These are phyloP conservation scores for Oncorhynchus kisutch DNA, from an alignment of 2,113 vertebrate species.

Conservation along the genomic window DNA sequence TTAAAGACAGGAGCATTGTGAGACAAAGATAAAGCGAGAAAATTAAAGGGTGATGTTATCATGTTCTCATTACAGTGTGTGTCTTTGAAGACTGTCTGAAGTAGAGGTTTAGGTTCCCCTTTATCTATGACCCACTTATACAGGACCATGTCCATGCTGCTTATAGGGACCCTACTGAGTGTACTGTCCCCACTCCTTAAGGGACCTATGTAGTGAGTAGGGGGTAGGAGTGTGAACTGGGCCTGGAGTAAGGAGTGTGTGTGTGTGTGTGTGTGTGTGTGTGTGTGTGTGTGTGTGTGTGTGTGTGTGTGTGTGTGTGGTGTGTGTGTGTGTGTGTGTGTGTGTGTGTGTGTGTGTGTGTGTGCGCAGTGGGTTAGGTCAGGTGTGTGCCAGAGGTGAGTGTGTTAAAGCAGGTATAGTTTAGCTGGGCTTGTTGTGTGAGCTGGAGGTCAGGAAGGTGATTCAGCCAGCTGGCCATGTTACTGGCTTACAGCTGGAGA, in stretches of 20 bases:
- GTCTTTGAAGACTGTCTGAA: constrained; percentile 4
- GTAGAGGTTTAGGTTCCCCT: neutral
- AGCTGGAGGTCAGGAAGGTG: too few relatives aligned
- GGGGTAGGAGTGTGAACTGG: too few relatives aligned
- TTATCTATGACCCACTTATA: constrained; percentile 24
- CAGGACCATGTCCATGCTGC: too few relatives aligned
- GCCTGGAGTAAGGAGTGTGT: too few relatives aligned
- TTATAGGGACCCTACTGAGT: neutral
- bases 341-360: neutral
- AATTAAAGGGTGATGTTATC: neutral
- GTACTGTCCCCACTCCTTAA: constrained; percentile 27
- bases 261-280: neutral
- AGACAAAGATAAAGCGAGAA: neutral
- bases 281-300: neutral
- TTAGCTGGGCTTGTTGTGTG: too few relatives aligned
- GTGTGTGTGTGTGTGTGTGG: neutral
- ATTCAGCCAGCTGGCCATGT: too few relatives aligned
- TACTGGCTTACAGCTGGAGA: too few relatives aligned
- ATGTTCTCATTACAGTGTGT: neutral
- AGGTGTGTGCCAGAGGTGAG: too few relatives aligned
- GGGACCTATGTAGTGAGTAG: neutral
- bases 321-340: neutral
- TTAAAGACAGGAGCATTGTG: constrained; percentile 25
- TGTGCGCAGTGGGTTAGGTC: neutral
- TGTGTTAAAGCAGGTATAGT: too few relatives aligned